Conservation (phyloP, 2,888 invertebrate genomes). For the Prosapia bicincta region DNA sequence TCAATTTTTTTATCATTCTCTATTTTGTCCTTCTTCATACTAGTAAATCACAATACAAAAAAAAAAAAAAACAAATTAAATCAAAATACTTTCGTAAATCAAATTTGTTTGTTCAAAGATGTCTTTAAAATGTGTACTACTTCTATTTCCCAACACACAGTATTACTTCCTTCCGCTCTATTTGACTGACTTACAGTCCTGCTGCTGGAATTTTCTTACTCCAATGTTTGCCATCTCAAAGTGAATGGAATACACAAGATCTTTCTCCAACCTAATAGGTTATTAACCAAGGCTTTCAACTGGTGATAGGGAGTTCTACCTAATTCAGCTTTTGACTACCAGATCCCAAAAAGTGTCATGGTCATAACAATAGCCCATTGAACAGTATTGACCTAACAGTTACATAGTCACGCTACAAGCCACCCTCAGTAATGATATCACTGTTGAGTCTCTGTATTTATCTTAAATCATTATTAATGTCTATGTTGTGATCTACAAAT, state of each 20-base stretch:
- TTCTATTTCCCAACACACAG: slow-evolving; percentile 32
- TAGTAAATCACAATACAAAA: no score
- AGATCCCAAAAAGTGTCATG: neutral
- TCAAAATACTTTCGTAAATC: no score
- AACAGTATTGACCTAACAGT: neutral
- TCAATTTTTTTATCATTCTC: no score
- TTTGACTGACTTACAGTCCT: slow-evolving; percentile 25
- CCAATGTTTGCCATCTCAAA: slow-evolving; percentile 19
- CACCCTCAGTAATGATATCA: no score
- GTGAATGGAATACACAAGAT: slow-evolving; percentile 26
- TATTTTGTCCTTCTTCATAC: no score
- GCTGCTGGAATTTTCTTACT: slow-evolving; percentile 27
- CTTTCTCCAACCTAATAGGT: slow-evolving; percentile 27
- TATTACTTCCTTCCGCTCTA: neutral
- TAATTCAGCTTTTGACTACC: neutral
- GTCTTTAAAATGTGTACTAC: slow-evolving; percentile 9
- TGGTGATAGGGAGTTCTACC: neutral
- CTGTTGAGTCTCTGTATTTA: no score
- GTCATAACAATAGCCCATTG: neutral
- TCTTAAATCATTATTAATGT: no score
- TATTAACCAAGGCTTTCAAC: slow-evolving; percentile 12
- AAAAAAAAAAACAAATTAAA: no score
- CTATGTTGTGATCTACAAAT: no score
- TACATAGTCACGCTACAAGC: no score
- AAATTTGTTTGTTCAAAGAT: no score